phyloP scores from a whole-genome alignment of 2,113 vertebrate genomes.

The Sturnus vulgaris region DNA sequence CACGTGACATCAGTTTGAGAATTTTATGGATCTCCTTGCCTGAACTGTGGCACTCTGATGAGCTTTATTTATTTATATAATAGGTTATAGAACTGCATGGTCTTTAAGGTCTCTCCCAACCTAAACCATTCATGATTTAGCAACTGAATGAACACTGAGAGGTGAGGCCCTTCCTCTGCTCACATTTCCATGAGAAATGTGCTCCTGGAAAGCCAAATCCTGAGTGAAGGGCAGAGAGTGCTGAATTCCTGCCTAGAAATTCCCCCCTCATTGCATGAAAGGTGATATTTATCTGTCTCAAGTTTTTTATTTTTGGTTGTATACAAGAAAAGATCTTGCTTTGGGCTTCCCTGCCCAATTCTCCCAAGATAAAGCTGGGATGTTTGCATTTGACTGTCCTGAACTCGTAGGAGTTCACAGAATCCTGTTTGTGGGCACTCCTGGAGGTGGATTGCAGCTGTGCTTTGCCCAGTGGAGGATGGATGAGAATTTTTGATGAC shows the following conservation, averaged over 20 bases:
- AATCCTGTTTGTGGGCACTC: background rate
- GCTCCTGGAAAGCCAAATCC: background rate
- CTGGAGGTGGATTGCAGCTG: background rate
- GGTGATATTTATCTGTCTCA: background rate
- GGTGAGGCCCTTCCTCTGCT: background rate
- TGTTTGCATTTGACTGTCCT: background rate
- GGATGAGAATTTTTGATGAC: background rate
- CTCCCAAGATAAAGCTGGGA: background rate
- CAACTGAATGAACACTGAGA: background rate
- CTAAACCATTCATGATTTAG: background rate
- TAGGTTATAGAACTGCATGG: background rate
- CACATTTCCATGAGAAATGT: background rate
- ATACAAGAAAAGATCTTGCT: background rate
- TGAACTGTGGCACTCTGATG: background rate
- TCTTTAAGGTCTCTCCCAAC: background rate
- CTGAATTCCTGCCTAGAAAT: background rate
- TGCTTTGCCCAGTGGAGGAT: background rate
- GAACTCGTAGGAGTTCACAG: background rate
- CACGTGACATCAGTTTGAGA: background rate
- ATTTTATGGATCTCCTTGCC: background rate
- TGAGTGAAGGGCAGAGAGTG: background rate
- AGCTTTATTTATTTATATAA: background rate
- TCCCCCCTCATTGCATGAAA: background rate
- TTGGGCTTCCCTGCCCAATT: background rate
- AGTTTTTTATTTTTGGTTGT: background rate